Evolutionary conservation across 2,113 vertebrate species (phyloP).

Genomic region (Oxyura jamaicensis): DNA sequence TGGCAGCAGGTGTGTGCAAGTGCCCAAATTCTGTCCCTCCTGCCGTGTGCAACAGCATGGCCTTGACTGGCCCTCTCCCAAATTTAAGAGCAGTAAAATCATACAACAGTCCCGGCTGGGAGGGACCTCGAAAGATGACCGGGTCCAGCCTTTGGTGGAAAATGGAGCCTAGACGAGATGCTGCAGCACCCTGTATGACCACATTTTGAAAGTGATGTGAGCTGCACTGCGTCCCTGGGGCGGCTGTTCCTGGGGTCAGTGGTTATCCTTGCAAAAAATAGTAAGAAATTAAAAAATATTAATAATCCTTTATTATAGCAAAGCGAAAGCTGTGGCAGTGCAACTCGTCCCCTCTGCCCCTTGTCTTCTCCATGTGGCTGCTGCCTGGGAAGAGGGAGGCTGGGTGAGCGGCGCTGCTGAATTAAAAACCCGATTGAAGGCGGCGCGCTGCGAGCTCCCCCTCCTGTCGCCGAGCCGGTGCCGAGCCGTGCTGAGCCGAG

Average conservation of each 20-base stretch:
- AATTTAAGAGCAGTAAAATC: background rate
- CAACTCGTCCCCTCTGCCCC: background rate
- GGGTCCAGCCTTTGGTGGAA: background rate
- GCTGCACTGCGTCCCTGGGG: too few species aligned
- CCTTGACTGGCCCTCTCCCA: background rate
- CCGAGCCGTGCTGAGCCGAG: background rate
- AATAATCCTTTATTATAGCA: background rate
- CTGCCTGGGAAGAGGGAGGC: background rate
- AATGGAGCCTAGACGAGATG: background rate
- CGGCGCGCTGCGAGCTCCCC: conserved; percentile 56
- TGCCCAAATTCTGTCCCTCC: background rate
- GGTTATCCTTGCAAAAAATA: background rate
- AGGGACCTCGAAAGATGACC: background rate
- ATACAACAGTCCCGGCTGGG: background rate
- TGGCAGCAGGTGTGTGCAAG: background rate
- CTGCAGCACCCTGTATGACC: background rate
- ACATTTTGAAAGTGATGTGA: background rate
- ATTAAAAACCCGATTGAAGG: background rate
- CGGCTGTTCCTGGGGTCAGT: too few species aligned
- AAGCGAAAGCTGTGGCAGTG: background rate
- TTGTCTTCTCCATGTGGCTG: background rate
- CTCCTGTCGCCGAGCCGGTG: conserved; percentile 12
- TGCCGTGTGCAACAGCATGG: background rate
- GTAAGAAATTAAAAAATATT: background rate
- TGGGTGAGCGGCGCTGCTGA: background rate